Conservation (phyloP, 2,113 vertebrate species). For the Poeciliopsis prolifica region DNA sequence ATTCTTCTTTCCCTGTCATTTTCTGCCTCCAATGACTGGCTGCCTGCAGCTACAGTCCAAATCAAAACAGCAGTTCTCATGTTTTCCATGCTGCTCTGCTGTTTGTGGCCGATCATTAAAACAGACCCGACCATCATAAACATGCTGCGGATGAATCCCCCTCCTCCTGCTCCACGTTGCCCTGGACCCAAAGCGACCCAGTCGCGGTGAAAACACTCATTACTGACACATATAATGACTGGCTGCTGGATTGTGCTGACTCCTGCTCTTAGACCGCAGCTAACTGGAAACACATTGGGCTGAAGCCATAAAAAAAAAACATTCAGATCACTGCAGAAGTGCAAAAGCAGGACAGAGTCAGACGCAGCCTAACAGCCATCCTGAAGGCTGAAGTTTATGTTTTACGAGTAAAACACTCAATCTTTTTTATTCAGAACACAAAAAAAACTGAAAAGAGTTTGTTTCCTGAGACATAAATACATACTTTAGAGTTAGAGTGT, state of each 20-base stretch:
- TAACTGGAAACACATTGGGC: slow-evolving; percentile 75
- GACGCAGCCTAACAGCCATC: background rate
- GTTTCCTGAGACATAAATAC: background rate
- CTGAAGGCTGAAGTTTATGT: background rate
- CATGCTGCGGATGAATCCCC: slow-evolving; percentile 23
- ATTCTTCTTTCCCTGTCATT: slow-evolving; percentile 18
- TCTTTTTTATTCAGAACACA: background rate
- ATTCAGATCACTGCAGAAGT: slow-evolving; percentile 14
- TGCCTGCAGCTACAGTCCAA: slow-evolving; percentile 3
- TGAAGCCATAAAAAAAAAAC: slow-evolving; percentile 39
- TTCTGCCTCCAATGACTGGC: slow-evolving; percentile 23
- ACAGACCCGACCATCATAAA: slow-evolving; percentile 41
- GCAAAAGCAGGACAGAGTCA: slow-evolving; percentile 6
- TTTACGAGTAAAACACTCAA: background rate
- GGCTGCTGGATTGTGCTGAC: slow-evolving; percentile 72
- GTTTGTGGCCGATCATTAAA: slow-evolving; percentile 44
- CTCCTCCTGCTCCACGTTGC: slow-evolving; percentile 34
- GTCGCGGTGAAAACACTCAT: slow-evolving; percentile 65
- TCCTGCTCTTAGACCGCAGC: slow-evolving; percentile 61
- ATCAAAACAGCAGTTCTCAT: slow-evolving; percentile 25
- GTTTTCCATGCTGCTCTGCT: slow-evolving; percentile 9
- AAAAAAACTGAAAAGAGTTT: background rate
- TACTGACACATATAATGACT: slow-evolving; percentile 73
- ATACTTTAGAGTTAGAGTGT: background rate
- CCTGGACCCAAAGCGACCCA: slow-evolving; percentile 42